Base-by-base conservation (phyloP, 2,888 invertebrate species). In the Biston betularia region DNA sequence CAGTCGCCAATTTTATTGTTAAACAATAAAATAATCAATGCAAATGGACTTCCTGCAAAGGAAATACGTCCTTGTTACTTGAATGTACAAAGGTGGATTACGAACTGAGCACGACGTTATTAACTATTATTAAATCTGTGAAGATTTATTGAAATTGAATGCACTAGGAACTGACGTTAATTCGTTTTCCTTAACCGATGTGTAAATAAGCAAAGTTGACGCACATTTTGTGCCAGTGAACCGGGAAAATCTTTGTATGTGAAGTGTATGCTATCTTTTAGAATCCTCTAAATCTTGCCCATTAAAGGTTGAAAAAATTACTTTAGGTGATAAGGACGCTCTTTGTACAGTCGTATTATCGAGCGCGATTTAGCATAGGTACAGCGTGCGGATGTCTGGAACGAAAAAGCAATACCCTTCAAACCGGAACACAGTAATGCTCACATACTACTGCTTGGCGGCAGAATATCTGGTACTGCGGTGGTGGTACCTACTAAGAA, bases 151-250 rank as follows among this genome's bases (percentile, higher is more conserved):
- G n/a, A 54, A 53, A 60, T 53, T 38, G 45, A 45, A 46, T 45
- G 35, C 35, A 15, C 45, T 15, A n/a, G 44, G 40, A 40, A 42
- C 45, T 34, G 35, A 56, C 45, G 15, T 12, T 59, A 53, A n/a
- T 56, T 45, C 44, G 34, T 45, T 63, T 57, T 57, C 57, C 63
- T 49, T 49, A 54, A 50, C 42, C 14, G 42, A 53, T 34, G 60
- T 33, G 11, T 40, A 8, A 24, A 6, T 40, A 8, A 24, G 7
- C 10, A 12, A 33, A 56, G 7, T 35, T 65, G 56, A 53, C 54
- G 24, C 45, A 52, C 45, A 10, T 50, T 40, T 50, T 45, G 12
- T 50, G 50, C 38, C 5, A 8, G 49, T 33, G 35, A 52, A 52
- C 38, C 11, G 11, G n/a, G 52, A 53, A 38, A 15, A 53, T 38